Percentiles rank a stretch among this genome's conserved stretches.
phyloP scores from a whole-genome alignment of 1,140 invertebrate genomes.

The Episyrphus balteatus region DNA sequence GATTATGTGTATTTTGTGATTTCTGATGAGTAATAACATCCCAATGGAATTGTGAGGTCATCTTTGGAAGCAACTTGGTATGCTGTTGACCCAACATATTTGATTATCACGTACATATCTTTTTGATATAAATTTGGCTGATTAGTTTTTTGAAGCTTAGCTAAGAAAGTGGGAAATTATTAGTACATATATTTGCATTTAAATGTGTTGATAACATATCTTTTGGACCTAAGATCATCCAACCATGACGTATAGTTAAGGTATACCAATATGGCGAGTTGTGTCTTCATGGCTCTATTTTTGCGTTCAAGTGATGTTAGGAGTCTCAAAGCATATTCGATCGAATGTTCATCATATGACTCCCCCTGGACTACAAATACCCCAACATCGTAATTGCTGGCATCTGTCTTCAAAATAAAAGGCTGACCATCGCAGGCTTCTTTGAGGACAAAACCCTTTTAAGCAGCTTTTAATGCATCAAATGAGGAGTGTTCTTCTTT shows the following conservation, averaged over 20 bases:
- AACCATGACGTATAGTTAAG: not conserved
- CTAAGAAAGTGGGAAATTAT: too few species aligned
- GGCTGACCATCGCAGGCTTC: too few species aligned
- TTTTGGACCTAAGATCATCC: not conserved
- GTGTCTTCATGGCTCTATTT: conserved; percentile 32
- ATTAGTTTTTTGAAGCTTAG: not conserved
- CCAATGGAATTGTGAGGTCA: not conserved
- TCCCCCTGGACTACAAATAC: conserved; percentile 4
- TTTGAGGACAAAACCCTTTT: too few species aligned
- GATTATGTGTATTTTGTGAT: not conserved
- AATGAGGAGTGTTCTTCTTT: too few species aligned
- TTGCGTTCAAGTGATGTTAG: conserved; percentile 26
- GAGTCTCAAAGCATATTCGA: conserved; percentile 8
- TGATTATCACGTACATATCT: not conserved
- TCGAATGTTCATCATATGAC: conserved; percentile 1
- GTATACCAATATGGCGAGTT: conserved; percentile 18
- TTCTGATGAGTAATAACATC: not conserved
- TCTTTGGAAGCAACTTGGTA: not conserved
- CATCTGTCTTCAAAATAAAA: conserved; percentile 2
- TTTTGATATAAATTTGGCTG: not conserved
- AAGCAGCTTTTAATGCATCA: too few species aligned
- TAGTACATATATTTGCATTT: not conserved
- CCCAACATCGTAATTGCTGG: conserved; percentile 2
- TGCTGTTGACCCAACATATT: not conserved
- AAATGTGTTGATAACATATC: conserved; percentile 2